Conservation (phyloP, 30 jellyfish, hydroid and myxozoan genomes). For the Chironex yamaguchii region DNA sequence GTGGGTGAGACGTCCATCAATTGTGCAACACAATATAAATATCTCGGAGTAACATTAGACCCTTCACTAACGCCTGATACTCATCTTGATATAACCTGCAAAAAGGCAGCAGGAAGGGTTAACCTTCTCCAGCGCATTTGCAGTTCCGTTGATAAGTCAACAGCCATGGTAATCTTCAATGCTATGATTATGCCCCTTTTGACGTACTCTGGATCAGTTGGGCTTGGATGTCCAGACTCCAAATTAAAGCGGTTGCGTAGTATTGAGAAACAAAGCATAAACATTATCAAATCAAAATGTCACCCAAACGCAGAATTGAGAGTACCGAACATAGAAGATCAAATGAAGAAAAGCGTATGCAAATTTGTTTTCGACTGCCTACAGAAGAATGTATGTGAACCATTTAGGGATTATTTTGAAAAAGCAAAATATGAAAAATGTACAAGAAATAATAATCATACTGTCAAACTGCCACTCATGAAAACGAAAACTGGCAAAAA, state of each 20-base stretch:
- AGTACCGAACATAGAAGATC: conserved; percentile 27
- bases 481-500: no score
- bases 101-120: conserved; percentile 48
- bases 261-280: conserved; percentile 51
- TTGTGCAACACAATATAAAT: conserved; percentile 27
- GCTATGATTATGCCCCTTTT: conserved; percentile 43
- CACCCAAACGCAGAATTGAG: conserved; percentile 33
- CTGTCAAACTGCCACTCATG: no score
- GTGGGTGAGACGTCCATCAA: conserved; percentile 21
- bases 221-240: conserved; percentile 53
- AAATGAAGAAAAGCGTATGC: not conserved
- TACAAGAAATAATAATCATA: not conserved
- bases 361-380: conserved; percentile 36
- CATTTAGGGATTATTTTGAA: not conserved
- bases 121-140: conserved; percentile 25
- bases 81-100: conserved; percentile 26
- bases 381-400: conserved; percentile 35
- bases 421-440: not conserved
- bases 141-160: conserved; percentile 21
- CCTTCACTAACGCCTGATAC: conserved; percentile 15
- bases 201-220: conserved; percentile 34
- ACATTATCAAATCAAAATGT: conserved; percentile 30
- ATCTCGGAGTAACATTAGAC: conserved; percentile 25
- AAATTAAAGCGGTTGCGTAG: conserved; percentile 39
- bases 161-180: conserved; percentile 8